Evolutionary conservation across 2,888 invertebrate genomes (phyloP), one percentile per base, ranked within the genome.

Genomic region (Sarcophaga subvicina): DNA sequence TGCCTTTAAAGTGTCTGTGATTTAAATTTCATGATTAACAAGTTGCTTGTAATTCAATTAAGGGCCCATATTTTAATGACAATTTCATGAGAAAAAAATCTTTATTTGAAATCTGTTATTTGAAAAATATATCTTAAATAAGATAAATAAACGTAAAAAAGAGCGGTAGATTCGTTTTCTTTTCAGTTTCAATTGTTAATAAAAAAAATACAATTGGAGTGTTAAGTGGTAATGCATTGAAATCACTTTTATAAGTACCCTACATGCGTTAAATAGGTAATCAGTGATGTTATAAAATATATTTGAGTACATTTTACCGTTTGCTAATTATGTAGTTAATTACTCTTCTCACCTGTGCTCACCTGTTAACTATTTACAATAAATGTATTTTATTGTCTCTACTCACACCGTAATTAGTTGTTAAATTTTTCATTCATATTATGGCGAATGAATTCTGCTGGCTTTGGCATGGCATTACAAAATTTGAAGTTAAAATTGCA

Each of bases 1-100:
- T 54, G 17, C 54, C 12, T 37, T 49, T 80, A 49, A 63, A 79
- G 59, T 80, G 80, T 62, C 71, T 71, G 71, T 22, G 66, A 79
- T 76, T 71, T 76, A 70, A 81, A 84, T 87, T 70, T 79, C 67
- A 73, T 79, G 85, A 66, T 87, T 85, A 87, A 85, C 79, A 85
- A 79, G 79, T 84, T 81, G 76, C 37, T 76, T 84, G 76, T 87
- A 85, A 87, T 85, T 85, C 81, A 87, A 87, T 87, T 87, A 54
- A 87, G 62, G 76, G 62, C 54, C 62, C 66, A 83, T 60, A 80
- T 71, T 79, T 37, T 63, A 83, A 54, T 17, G 54, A 54, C 54
- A 17, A 54, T 54, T 37, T 17, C 54, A 54, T 54, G 54, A 54
- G 54, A 54, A 54, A 17, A 54, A 54, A 17, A 14, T 17, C 14